These are phyloP conservation scores for Cremastobaeus sp. DNA, from an alignment of 2,888 invertebrate genomes.

Conservation along the genomic window DNA sequence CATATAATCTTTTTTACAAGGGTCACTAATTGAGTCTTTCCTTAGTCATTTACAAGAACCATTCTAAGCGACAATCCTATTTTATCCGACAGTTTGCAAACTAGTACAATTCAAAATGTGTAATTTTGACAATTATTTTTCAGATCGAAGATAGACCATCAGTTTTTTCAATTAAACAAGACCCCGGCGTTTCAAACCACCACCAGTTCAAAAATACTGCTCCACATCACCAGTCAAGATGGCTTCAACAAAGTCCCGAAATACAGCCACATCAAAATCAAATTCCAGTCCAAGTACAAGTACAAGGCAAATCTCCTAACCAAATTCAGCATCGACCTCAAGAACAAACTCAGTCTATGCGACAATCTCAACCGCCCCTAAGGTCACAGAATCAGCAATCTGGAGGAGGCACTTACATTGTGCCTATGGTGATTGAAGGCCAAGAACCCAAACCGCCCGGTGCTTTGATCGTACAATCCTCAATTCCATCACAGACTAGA, in stretches of 20 bases:
- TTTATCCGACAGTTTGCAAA: background rate
- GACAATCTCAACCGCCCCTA: conserved; percentile 65
- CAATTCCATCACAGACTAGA: conserved; percentile 75
- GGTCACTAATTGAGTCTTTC: no score
- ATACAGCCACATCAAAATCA: conserved; percentile 59
- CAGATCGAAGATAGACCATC: conserved; percentile 77
- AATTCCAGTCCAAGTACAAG: conserved; percentile 55
- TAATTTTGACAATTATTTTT: conserved; percentile 17
- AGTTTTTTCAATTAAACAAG: conserved; percentile 71
- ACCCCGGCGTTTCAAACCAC: conserved; percentile 69
- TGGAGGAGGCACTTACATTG: conserved; percentile 80
- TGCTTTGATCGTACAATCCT: conserved; percentile 41
- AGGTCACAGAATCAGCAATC: conserved; percentile 65
- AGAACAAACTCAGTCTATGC: conserved; percentile 41
- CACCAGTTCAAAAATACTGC: conserved; percentile 73
- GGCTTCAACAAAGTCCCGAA: conserved; percentile 70
- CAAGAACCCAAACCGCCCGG: conserved; percentile 68
- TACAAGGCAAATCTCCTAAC: conserved; percentile 63
- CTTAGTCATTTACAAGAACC: no score
- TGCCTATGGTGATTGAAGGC: conserved; percentile 85
- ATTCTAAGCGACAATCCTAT: background rate
- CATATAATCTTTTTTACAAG: no score
- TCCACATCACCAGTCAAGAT: conserved; percentile 74
- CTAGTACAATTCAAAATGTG: background rate
- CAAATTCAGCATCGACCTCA: conserved; percentile 33